Evolutionary conservation across 2,113 vertebrate species (phyloP), one percentile per base, ranked within the genome.

Genomic region (Anguilla rostrata): DNA sequence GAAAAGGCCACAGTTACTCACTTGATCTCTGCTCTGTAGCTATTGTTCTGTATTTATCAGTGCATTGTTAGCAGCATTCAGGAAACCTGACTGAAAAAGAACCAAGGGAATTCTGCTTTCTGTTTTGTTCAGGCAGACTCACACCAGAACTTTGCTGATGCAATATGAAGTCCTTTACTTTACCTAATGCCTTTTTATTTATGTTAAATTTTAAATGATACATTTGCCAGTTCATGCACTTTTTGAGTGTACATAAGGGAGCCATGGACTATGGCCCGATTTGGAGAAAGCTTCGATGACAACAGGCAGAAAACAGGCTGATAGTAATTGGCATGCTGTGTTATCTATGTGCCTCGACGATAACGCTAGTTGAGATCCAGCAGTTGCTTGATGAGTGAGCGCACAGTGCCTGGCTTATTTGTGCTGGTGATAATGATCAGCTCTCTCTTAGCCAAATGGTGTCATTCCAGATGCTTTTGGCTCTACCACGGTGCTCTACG

Each of bases 41-140:
- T 22, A 12, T 81, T 66, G 9, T 39, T 60, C 29, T 80, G 46
- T 80, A 49, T n/a, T 75, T 86, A n/a, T 9, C 39, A 7, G 34
- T 11, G n/a, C 46, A 56, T 75, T 86, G 81, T 86, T 71, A 53
- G 29, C 60, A 39, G 63, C 71, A 56, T 83, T 81, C 86, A 83
- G 81, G 86, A 86, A 86, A 39, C 86, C 39, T 83, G 12, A 78
- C 22, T 82, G 43, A 15, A 49, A 78, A 49, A 66, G 22, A 81
- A 39, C 26, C 78, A 80, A 63, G 53, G 60, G 56, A 39, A 40
- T 34, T 39, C 26, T 40, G 79, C 26, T 22, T 46, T 40, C 39
- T 78, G 29, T 46, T 66, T 39, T 46, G 39, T n/a, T 11, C 7
- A 75, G 26, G 71, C 34, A 34, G n/a, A 75, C n/a, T 75, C 71